Conservation (phyloP, 1,140 invertebrate genomes). For the Galendromus occidentalis region DNA sequence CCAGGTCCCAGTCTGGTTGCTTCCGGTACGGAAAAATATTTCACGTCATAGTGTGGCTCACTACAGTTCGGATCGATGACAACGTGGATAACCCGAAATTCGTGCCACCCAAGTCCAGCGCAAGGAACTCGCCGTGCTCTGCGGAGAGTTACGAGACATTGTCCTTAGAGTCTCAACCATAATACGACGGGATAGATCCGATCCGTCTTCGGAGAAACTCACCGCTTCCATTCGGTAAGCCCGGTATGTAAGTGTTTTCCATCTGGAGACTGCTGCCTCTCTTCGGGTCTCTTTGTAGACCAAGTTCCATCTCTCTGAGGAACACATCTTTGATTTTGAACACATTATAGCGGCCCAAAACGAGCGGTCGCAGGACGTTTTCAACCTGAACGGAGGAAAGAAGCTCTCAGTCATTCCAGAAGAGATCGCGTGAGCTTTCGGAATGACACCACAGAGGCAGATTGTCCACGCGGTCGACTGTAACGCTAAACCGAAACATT, state of each 20-base stretch:
- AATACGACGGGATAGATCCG: too few relatives aligned
- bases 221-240: slow-evolving; percentile 41
- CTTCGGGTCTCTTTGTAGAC: slow-evolving; percentile 33
- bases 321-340: slow-evolving; percentile 29
- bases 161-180: background rate
- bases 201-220: too few relatives aligned
- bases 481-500: too few relatives aligned
- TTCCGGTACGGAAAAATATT: slow-evolving; percentile 40
- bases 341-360: slow-evolving; percentile 1
- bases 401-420: background rate
- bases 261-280: slow-evolving; percentile 37
- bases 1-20: slow-evolving; percentile 35
- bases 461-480: too few relatives aligned
- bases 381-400: background rate
- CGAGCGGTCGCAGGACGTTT: background rate
- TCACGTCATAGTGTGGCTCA: slow-evolving; percentile 37
- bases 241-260: slow-evolving; percentile 44
- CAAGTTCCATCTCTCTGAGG: slow-evolving; percentile 37
- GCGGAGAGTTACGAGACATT: slow-evolving; percentile 15
- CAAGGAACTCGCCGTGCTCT: slow-evolving; percentile 48
- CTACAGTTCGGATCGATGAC: slow-evolving; percentile 33
- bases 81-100: slow-evolving; percentile 50
- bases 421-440: background rate
- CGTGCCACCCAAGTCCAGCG: slow-evolving; percentile 56
- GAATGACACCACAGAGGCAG: background rate